Conservation (phyloP, 2,888 invertebrate species). For the Microctonus aethiopoides region DNA sequence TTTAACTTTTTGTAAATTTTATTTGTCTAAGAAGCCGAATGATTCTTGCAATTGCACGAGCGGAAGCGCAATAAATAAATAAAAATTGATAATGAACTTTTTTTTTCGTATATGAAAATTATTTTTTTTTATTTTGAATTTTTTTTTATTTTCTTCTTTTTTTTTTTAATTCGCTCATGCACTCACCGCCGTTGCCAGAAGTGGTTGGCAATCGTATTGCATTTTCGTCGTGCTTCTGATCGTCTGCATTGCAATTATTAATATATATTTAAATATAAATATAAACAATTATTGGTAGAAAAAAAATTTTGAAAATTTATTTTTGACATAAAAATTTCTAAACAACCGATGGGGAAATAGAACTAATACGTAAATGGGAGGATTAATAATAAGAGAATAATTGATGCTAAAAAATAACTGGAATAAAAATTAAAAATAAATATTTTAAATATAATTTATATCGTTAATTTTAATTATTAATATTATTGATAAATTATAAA, state of each 20-base stretch:
- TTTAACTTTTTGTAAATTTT: too few relatives aligned
- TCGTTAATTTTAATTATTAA: neutral
- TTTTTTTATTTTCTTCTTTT: neutral
- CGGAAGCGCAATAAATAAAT: neutral
- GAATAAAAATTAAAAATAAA: too few relatives aligned
- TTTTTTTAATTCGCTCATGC: neutral
- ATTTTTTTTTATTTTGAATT: neutral
- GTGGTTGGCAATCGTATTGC: constrained; percentile 56
- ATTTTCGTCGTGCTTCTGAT: constrained; percentile 59
- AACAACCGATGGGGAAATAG: too few relatives aligned
- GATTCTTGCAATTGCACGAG: neutral
- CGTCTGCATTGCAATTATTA: constrained; percentile 53
- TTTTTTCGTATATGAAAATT: neutral
- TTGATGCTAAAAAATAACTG: too few relatives aligned
- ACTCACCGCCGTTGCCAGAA: constrained; percentile 53
- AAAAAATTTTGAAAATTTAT: too few relatives aligned
- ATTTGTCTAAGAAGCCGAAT: constrained; percentile 34
- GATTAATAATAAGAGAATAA: too few relatives aligned
- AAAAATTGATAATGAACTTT: neutral
- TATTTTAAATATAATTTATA: neutral
- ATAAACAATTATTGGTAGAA: too few relatives aligned
- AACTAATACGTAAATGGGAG: too few relatives aligned
- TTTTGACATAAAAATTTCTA: too few relatives aligned
- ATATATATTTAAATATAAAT: neutral
- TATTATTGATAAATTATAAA: neutral